Base-by-base conservation (phyloP, 2,797 vertebrate genomes). In the Chrosomus eos region DNA sequence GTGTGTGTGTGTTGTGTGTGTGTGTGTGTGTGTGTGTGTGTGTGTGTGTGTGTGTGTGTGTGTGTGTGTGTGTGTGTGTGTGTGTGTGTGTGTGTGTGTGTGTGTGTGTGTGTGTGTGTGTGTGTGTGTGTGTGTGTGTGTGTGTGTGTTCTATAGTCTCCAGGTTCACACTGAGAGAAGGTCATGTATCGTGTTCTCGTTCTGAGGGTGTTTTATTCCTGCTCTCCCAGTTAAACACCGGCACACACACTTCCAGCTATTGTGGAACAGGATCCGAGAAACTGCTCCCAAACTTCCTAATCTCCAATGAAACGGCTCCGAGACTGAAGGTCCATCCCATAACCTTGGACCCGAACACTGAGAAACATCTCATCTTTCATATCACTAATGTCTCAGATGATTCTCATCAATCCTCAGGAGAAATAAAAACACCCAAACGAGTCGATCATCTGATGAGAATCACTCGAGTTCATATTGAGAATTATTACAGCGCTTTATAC, bases 101-200 rank as follows among this genome's bases (percentile, higher is more conserved):
- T 21, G 89, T 83, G 23, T 92, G 89, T 91, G 88, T 62, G 13
- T 33, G 62, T 33, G 31, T 31, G 60, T 8, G 62, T 14, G 60
- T 64, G 45, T n/a, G 73, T 75, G 31, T 18, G 53, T 45, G 38
- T 14, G 55, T 31, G 58, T 45, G 60, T 64, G 66, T 23, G 66
- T 23, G 66, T 38, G 66, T 38, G 66, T 38, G 31, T 33, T 33
- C 33, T 33, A 3, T 4, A 33, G 33, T 33, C 33, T 33, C 33
- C 36, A 36, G 36, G 36, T 86, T 68, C 43, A 55, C 66, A 70
- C 31, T 19, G 11, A 70, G 40, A 71, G 7, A 43, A 78, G 36
- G n/a, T 43, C 60, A 48, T 48, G 48, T 33, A 45, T 45, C 3
- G 9, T 2, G 0, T 14, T 66, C 38, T 45, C 3, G 13, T 26